Evolutionary conservation across 92 coral and sea anemone genomes (phyloP).

Genomic region (Pocillopora grandis): DNA sequence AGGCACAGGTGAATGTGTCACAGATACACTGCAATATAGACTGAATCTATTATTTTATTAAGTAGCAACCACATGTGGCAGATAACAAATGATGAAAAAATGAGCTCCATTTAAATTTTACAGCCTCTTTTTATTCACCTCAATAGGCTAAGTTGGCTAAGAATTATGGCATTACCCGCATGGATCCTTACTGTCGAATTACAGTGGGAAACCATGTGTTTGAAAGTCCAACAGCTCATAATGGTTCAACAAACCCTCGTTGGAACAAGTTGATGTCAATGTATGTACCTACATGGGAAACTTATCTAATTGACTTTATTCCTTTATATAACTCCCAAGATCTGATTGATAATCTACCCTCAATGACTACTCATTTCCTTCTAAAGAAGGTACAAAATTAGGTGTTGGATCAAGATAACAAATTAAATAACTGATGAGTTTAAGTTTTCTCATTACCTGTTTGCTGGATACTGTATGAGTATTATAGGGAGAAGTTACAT

Average conservation of each 20-base stretch:
- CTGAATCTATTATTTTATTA: too few relatives aligned
- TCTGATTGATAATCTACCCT: too few relatives aligned
- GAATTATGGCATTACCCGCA: conserved; percentile 96
- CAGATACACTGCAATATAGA: too few relatives aligned
- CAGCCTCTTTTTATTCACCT: not conserved
- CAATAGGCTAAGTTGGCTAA: conserved; percentile 96
- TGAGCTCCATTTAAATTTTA: not conserved
- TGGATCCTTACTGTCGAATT: conserved; percentile 97
- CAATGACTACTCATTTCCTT: too few relatives aligned
- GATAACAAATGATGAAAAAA: too few relatives aligned
- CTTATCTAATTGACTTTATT: not conserved
- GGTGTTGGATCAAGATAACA: too few relatives aligned
- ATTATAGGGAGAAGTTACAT: too few relatives aligned
- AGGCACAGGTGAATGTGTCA: too few relatives aligned
- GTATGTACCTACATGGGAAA: conserved; percentile 36
- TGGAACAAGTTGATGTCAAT: conserved; percentile 94
- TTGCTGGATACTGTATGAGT: too few relatives aligned
- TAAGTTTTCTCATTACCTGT: too few relatives aligned
- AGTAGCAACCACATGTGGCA: not conserved
- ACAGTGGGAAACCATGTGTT: conserved; percentile 90
- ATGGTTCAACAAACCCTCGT: conserved; percentile 95
- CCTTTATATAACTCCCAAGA: not conserved
- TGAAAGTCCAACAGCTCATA: conserved; percentile 92
- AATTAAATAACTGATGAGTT: too few relatives aligned
- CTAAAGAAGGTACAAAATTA: too few relatives aligned